Base-by-base conservation (phyloP, 2,113 vertebrate genomes). In the Carettochelys insculpta region DNA sequence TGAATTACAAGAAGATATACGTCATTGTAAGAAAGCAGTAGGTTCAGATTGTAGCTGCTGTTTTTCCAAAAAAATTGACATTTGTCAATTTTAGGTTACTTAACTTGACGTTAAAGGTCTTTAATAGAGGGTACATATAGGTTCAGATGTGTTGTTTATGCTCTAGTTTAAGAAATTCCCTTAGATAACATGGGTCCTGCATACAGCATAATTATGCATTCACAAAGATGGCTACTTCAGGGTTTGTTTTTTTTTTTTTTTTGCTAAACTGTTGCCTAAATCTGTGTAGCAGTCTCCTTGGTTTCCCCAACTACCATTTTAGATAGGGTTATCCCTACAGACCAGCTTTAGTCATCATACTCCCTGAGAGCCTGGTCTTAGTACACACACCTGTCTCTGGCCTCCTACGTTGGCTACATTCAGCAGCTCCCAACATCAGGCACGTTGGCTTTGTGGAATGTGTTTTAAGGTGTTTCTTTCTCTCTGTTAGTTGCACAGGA, bases 21-120 rank as follows among this genome's bases (percentile, higher is more conserved):
- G 51, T 14, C 79, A 22, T 68, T 68, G 65, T 51, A 84, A 83
- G 92, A 92, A 77, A 16, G 56, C 48, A 8, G 34, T n/a, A 81
- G 41, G 82, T 87, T 93, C 83, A 82, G n/a, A 75, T 65, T 38
- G 91, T 56, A 80, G 19, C 17, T 54, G 79, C 5, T 52, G 9
- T 73, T 43, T 73, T 43, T 17, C 25, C 22, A 3, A 87, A 31
- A 29, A 5, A 0, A 27, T 83, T 34, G 0, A 0, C 9, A 7
- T 3, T 3, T 71, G 22, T 71, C 38, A 73, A 43, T 43, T 24
- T n/a, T 24, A 51, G 22, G 52, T 76, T 56, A 8, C 43, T 92
- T 88, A 29, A 11, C 47, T 68, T 3, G 3, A 19, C 5, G 73
- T 3, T 19, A 83, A 89, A 20, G 11, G 77, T 6, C 75, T 47